Evolutionary conservation across 2,797 vertebrate species (phyloP), one percentile per base, ranked within the genome.

Genomic region (Hephaestus fuliginosus): DNA sequence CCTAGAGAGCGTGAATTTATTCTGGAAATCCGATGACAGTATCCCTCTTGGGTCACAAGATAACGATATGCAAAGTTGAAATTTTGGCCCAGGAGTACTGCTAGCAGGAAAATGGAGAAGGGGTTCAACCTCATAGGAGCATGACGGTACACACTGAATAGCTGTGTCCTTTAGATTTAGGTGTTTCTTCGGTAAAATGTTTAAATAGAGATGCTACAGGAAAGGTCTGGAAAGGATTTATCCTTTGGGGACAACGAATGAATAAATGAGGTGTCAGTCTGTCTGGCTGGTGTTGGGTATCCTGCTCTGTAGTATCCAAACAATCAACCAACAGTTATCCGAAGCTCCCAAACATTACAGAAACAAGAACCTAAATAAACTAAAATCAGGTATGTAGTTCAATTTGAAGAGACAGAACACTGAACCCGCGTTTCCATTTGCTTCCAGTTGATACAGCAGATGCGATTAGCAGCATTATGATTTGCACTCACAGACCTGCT

Each of bases 401-500:
- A 22, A 7, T 52, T 52, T 65, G 8, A 65, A 36, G 10, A 48
- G 15, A 9, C 36, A 55, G 22, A 57, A 28, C 7, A 30, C 52
- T 12, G 14, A 67, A 49, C 28, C 10, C 44, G 58, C 20, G 5
- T 51, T 71, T 73, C 13, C 6, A 57, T 80, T 72, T 76, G 41
- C 30, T 70, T 76, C 51, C 46, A 65, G 18, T 52, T 48, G 36
- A 67, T 74, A 65, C 39, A 78, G 57, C 49, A 70, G 61, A 85
- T 88, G 75, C 78, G 84, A 81, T 86, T 76, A 81, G 43, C 88
- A 88, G 85, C 41, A 13, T 68, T 66, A 25, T 61, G 48, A 81
- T 76, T 83, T 84, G 70, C 17, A 33, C 53, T 75, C 22, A 41
- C 61, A 62, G 78, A 74, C 48, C 69, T 18, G 66, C 60, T 70